A percentile compares a stretch with the other conserved stretches of the same genome.
Conservation (phyloP, 2,797 vertebrate species). For the Lemur catta region DNA sequence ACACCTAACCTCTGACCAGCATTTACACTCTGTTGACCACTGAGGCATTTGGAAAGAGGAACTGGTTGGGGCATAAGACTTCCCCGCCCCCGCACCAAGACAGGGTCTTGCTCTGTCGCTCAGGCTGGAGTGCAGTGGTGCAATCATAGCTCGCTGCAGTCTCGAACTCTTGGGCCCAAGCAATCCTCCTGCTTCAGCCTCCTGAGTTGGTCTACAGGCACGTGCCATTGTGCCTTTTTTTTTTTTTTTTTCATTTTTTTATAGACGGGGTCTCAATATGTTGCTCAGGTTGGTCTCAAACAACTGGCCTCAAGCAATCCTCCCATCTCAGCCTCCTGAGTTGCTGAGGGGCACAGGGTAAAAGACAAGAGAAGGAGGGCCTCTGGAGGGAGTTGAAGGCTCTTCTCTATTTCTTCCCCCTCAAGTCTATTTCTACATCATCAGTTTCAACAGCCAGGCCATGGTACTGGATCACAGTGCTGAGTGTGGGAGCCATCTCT, state of each 20-base stretch:
- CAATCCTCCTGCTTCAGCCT: background rate
- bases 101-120: background rate
- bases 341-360: background rate
- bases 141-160: background rate
- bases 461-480: accelerated
- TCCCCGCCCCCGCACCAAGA: no score
- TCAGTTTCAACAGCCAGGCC: background rate
- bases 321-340: background rate
- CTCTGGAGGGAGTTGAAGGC: background rate
- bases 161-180: background rate
- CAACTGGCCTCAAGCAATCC: background rate
- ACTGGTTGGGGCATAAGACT: background rate
- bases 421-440: background rate
- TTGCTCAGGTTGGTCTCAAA: background rate
- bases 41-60: background rate
- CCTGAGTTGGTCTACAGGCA: background rate
- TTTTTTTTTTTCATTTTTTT: background rate
- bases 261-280: background rate
- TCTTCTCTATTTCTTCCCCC: no score
- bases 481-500: accelerated
- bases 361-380: background rate
- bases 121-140: background rate
- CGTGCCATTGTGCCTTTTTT: background rate
- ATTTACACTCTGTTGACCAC: background rate
- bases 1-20: background rate